These are phyloP conservation scores for Synergus japonicus DNA, from an alignment of 2,888 invertebrate genomes.

Conservation along the genomic window DNA sequence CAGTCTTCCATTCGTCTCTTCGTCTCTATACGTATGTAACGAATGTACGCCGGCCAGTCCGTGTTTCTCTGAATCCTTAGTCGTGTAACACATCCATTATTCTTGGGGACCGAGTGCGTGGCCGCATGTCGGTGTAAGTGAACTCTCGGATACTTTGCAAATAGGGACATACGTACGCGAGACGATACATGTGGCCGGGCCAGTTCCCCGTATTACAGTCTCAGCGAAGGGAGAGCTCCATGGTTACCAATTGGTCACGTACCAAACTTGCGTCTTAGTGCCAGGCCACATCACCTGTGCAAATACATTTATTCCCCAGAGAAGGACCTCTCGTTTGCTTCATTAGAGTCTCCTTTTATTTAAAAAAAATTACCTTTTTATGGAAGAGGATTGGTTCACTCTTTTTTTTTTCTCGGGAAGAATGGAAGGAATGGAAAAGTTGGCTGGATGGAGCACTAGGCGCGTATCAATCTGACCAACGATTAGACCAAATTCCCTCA, in stretches of 20 bases:
- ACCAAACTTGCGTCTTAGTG: constrained; percentile 21
- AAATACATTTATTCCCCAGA: constrained; percentile 23
- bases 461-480: too few relatives aligned
- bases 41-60: constrained; percentile 55
- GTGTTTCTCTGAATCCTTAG: constrained; percentile 68
- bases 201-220: constrained; percentile 31
- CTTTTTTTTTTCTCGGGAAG: too few relatives aligned
- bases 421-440: too few relatives aligned
- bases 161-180: constrained; percentile 23
- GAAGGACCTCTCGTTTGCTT: background rate
- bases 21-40: constrained; percentile 59
- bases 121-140: constrained; percentile 1
- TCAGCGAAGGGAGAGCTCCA: constrained; percentile 2
- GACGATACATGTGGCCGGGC: constrained; percentile 31
- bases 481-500: too few relatives aligned
- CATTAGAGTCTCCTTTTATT: background rate
- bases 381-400: too few relatives aligned
- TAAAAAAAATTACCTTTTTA: background rate
- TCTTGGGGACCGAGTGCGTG: constrained; percentile 43
- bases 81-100: constrained; percentile 70
- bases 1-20: constrained; percentile 76
- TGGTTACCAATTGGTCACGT: constrained; percentile 37
- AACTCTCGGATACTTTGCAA: constrained; percentile 19
- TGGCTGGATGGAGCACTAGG: too few relatives aligned
- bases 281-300: constrained; percentile 23